phyloP scores from a whole-genome alignment of 2,797 vertebrate genomes.

The Pipistrellus kuhlii region DNA sequence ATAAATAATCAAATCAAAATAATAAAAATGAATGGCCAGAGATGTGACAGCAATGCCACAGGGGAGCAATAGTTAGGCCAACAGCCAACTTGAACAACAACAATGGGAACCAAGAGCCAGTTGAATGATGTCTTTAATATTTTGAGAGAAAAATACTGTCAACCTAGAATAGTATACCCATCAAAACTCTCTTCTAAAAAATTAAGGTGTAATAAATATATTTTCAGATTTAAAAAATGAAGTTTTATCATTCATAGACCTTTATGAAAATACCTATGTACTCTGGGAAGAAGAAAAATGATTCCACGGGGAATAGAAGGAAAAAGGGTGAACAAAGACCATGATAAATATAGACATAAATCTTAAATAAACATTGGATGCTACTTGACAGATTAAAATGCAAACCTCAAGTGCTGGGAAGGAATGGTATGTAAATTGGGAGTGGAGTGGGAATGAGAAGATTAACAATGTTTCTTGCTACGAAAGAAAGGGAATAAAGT shows the following conservation, averaged over 20 bases:
- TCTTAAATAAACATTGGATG: neutral
- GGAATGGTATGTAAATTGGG: neutral
- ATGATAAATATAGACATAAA: conserved; percentile 22
- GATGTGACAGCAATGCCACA: neutral
- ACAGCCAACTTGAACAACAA: neutral
- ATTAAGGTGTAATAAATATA: neutral
- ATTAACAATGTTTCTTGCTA: neutral
- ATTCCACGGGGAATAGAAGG: neutral
- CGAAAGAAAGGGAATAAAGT: neutral
- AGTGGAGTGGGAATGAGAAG: neutral
- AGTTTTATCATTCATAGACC: neutral
- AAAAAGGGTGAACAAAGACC: neutral
- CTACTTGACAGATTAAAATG: conserved; percentile 36
- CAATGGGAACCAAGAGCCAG: neutral
- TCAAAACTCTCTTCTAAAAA: conserved; percentile 34
- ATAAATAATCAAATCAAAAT: neutral
- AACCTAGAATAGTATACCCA: neutral
- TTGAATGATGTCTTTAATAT: neutral
- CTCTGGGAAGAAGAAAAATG: neutral
- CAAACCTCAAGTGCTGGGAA: neutral
- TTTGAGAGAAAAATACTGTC: neutral
- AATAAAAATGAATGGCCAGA: neutral
- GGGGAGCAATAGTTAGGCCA: neutral
- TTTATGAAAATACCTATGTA: neutral
- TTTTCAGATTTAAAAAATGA: conserved; percentile 1